phyloP scores from a whole-genome alignment of 2,113 vertebrate species.

The Corydoras maculifer region DNA sequence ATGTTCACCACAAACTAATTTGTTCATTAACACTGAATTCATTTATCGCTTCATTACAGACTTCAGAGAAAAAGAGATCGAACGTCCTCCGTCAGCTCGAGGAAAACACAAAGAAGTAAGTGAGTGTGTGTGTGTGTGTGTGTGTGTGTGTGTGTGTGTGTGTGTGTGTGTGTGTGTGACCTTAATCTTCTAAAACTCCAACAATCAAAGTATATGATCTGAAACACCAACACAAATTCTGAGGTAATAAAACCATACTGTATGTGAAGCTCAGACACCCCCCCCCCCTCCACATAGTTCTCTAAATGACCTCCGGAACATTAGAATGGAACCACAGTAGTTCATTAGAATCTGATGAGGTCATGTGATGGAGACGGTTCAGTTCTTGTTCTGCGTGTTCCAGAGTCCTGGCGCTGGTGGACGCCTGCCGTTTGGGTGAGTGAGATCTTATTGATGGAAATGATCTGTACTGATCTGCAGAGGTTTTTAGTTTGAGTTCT shows the following conservation, averaged over 20 bases:
- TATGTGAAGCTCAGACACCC: no score
- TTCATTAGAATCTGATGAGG: no score
- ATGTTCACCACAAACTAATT: no score
- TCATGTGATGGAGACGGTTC: background rate
- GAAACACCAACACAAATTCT: no score
- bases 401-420: constrained; percentile 41
- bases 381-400: background rate
- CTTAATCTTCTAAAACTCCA: constrained; percentile 50
- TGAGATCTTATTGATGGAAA: constrained; percentile 12
- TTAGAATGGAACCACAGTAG: no score
- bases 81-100: constrained; percentile 68
- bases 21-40: background rate
- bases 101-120: constrained; percentile 85
- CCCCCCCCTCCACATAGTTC: no score
- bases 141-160: constrained; percentile 2
- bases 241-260: no score
- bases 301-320: no score
- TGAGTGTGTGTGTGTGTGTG: constrained; percentile 33
- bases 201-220: no score
- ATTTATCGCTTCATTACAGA: constrained; percentile 64
- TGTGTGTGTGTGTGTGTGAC: background rate
- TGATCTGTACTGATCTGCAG: background rate
- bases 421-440: constrained; percentile 42
- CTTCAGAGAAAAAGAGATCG: constrained; percentile 59
- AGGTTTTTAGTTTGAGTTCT: no score